Conservation (phyloP, 1,140 invertebrate genomes). For the Chlorops oryzae region DNA sequence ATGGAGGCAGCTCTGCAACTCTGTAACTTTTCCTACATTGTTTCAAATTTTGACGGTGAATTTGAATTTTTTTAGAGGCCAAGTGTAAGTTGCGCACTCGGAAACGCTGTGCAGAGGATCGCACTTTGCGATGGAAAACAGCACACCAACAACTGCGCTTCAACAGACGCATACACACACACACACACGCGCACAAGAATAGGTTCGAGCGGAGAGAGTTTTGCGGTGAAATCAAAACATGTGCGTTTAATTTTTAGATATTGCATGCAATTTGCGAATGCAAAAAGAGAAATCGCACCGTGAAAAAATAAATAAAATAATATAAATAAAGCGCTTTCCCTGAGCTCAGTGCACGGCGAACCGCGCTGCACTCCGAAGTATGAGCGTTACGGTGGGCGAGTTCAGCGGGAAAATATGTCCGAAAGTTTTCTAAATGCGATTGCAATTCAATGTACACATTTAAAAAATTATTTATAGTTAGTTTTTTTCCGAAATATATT, state of each 20-base stretch:
- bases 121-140: too few relatives aligned
- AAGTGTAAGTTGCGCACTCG: conserved; percentile 10
- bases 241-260: conserved; percentile 11
- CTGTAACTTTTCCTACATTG: too few relatives aligned
- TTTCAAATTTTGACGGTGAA: too few relatives aligned
- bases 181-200: neutral
- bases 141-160: neutral
- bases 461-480: neutral
- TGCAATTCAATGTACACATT: too few relatives aligned
- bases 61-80: conserved; percentile 13
- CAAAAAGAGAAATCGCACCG: neutral
- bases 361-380: neutral
- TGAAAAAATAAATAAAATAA: neutral
- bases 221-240: conserved; percentile 6
- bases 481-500: neutral
- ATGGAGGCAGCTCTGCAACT: too few relatives aligned
- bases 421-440: too few relatives aligned
- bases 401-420: neutral
- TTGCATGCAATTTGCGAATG: neutral
- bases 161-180: neutral
- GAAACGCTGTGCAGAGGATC: neutral
- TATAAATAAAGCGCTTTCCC: neutral
- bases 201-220: neutral
- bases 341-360: neutral
- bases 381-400: neutral